phyloP scores from a whole-genome alignment of 1,140 invertebrate species.

The Drosophila watanabei region DNA sequence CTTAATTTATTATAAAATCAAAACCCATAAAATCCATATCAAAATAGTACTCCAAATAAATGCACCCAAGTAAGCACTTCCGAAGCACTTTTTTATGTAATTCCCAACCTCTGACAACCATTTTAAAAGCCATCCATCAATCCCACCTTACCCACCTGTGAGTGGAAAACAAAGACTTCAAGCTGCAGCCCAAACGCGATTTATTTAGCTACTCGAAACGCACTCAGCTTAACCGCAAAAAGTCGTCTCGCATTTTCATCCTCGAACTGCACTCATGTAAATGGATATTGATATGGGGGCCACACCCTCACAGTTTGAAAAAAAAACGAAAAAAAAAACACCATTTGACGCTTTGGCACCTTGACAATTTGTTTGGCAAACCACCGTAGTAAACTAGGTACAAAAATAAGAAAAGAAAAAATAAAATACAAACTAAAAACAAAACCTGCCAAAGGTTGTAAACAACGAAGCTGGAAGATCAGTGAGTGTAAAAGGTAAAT shows the following conservation, averaged over 20 bases:
- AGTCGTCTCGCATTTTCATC: constrained; percentile 44
- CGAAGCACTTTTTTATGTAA: constrained; percentile 18
- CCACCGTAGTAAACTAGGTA: constrained; percentile 51
- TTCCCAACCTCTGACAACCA: constrained; percentile 26
- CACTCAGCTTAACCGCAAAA: constrained; percentile 54
- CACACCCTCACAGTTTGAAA: constrained; percentile 9
- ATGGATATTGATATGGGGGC: constrained; percentile 74
- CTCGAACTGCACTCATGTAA: constrained; percentile 52
- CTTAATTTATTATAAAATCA: not conserved
- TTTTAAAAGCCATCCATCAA: constrained; percentile 37
- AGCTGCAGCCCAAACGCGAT: constrained; percentile 17
- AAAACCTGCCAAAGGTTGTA: constrained; percentile 8
- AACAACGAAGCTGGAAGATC: constrained; percentile 19
- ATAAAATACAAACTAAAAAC: constrained; percentile 1
- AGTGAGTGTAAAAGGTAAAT: constrained; percentile 61
- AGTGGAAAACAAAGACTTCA: constrained; percentile 36
- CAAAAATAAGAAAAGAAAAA: not conserved
- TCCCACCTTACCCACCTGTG: constrained; percentile 15
- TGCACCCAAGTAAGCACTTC: not conserved
- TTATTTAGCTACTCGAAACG: constrained; percentile 52
- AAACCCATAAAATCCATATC: not conserved
- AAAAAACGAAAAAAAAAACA: constrained; percentile 25
- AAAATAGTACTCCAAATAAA: not conserved
- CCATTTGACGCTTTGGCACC: constrained; percentile 73
- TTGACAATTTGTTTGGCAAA: constrained; percentile 72